A percentile compares a stretch with the other conserved stretches of the same genome.
Evolutionary conservation across 1,140 invertebrate genomes (phyloP).

Genomic region (Orchesella cincta): DNA sequence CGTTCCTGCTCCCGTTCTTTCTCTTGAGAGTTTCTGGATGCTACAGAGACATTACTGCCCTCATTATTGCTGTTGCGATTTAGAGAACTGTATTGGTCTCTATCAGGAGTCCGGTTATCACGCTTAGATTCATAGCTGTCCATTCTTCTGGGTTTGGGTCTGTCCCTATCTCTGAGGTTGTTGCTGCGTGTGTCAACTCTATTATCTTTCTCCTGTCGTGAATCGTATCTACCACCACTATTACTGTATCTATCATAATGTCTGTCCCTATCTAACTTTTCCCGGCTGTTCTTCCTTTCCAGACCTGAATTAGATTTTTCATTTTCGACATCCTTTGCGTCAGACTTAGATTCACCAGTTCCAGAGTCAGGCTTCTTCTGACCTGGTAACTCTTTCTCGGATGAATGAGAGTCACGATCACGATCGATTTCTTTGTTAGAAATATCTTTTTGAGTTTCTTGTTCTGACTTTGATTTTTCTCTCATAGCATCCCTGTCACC

Average conservation of each 20-base stretch:
- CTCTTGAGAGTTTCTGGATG: neutral
- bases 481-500: slow-evolving; percentile 33
- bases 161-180: neutral
- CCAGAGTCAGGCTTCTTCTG: neutral
- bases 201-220: neutral
- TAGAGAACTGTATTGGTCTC: neutral
- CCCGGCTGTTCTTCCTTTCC: neutral
- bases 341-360: neutral
- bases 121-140: neutral
- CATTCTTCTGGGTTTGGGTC: slow-evolving; percentile 7
- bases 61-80: neutral
- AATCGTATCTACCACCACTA: neutral
- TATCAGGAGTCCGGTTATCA: slow-evolving; percentile 20
- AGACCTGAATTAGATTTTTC: neutral
- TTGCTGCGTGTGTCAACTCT: neutral
- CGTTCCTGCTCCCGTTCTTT: neutral
- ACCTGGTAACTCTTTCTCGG: neutral
- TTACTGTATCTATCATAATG: neutral
- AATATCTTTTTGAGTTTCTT: neutral
- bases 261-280: slow-evolving; percentile 3
- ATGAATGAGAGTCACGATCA: neutral
- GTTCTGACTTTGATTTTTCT: neutral
- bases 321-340: slow-evolving; percentile 4
- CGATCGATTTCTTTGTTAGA: too few relatives aligned
- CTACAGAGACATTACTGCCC: neutral